Conservation (phyloP, 2,113 vertebrate genomes). For the Mirza zaza region DNA sequence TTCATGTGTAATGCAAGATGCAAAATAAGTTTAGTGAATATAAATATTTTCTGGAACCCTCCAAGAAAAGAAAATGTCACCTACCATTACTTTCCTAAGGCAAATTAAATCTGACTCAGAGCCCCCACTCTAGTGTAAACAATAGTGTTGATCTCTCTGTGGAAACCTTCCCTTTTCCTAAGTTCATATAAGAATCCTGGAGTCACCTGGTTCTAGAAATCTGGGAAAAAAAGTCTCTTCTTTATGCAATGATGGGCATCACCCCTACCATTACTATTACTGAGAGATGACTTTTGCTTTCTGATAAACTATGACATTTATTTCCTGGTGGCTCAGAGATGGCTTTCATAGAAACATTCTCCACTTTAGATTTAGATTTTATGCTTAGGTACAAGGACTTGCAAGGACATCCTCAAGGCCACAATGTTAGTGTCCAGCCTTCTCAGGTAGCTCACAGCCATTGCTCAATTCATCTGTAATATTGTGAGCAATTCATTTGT, state of each 20-base stretch:
- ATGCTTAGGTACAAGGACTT: background rate
- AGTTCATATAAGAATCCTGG: background rate
- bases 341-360: background rate
- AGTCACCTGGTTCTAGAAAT: background rate
- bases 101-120: background rate
- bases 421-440: background rate
- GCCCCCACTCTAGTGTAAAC: background rate
- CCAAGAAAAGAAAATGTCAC: background rate
- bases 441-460: background rate
- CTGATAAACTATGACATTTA: background rate
- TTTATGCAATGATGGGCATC: background rate
- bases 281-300: background rate
- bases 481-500: background rate
- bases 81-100: background rate
- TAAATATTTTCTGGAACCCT: background rate
- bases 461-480: background rate
- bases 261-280: background rate
- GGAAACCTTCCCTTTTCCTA: background rate
- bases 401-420: background rate
- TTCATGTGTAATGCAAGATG: background rate
- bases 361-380: background rate
- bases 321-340: background rate
- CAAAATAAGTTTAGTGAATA: background rate
- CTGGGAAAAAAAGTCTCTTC: fast-evolving
- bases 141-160: background rate